Percentiles rank a stretch among this genome's conserved stretches.
Conservation (phyloP, 2,797 vertebrate genomes). For the Pseudomugil tenellus region DNA sequence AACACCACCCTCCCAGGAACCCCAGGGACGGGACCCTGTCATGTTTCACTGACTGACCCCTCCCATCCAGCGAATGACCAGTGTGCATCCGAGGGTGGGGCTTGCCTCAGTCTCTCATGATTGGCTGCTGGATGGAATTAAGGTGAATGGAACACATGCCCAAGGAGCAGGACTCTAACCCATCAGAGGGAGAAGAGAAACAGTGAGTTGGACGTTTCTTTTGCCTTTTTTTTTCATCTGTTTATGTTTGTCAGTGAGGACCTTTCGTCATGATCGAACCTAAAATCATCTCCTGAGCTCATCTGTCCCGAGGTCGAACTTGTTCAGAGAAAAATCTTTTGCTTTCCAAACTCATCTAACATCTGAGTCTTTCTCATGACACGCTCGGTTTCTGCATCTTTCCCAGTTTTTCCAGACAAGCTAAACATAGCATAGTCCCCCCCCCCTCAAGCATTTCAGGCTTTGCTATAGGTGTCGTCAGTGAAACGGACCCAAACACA, state of each 20-base stretch:
- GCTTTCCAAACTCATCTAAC: conserved; percentile 8
- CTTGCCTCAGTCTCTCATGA: conserved; percentile 96
- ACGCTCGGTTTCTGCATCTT: conserved; percentile 31
- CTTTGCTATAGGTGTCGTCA: conserved; percentile 12
- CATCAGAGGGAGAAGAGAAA: conserved; percentile 98
- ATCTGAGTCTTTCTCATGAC: conserved; percentile 28
- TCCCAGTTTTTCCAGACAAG: conserved; percentile 23
- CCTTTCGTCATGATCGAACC: no score
- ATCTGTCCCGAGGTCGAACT: neutral
- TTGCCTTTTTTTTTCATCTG: neutral
- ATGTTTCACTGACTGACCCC: conserved; percentile 76
- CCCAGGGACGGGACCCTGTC: conserved; percentile 64
- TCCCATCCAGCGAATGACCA: conserved; percentile 84
- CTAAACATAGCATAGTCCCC: conserved; percentile 9
- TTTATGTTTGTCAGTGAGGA: neutral
- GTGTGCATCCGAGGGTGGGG: conserved; percentile 86
- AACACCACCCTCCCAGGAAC: conserved; percentile 15
- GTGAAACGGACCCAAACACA: conserved; percentile 35
- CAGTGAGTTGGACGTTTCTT: conserved; percentile 80
- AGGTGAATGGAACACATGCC: conserved; percentile 99
- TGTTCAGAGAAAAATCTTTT: neutral
- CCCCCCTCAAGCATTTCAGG: neutral
- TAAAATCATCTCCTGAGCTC: neutral
- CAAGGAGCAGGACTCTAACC: conserved; percentile 96
- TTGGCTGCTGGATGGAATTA: conserved; percentile 99